phyloP scores from a whole-genome alignment of 2,888 invertebrate genomes.

The Apocheima hispidaria region DNA sequence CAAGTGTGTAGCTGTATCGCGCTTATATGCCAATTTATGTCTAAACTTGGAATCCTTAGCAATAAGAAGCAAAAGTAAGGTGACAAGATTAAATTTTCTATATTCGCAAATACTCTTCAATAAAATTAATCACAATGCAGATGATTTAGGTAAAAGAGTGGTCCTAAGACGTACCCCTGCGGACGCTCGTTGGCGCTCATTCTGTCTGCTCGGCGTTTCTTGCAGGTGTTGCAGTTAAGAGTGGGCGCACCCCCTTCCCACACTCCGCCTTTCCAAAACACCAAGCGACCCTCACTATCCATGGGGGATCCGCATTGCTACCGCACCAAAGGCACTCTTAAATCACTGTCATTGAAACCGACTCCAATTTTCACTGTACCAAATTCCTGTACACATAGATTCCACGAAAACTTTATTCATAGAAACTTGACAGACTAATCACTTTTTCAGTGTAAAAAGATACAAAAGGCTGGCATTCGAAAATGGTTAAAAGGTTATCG shows the following conservation, averaged over 20 bases:
- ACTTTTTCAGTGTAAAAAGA: constrained; percentile 49
- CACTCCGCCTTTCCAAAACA: constrained; percentile 80
- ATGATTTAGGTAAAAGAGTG: constrained; percentile 14
- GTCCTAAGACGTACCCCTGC: constrained; percentile 67
- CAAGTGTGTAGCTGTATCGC: constrained; percentile 46
- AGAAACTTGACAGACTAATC: constrained; percentile 42
- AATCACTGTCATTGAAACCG: constrained; percentile 17
- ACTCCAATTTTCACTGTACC: constrained; percentile 5
- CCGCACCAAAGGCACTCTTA: constrained; percentile 39
- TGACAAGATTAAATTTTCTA: constrained; percentile 3
- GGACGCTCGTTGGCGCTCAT: constrained; percentile 75
- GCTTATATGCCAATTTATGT: constrained; percentile 32
- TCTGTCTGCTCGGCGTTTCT: constrained; percentile 77
- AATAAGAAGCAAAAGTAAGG: constrained; percentile 26
- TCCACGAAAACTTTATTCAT: constrained; percentile 44
- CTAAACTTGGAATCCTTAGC: constrained; percentile 29
- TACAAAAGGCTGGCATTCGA: constrained; percentile 54
- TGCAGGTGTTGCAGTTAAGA: constrained; percentile 77
- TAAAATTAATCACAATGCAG: neutral
- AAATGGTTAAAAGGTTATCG: constrained; percentile 58
- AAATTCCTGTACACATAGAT: constrained; percentile 6
- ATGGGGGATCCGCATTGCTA: constrained; percentile 61
- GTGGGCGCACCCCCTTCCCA: constrained; percentile 80
- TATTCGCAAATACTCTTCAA: neutral
- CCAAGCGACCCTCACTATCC: constrained; percentile 79